Evolutionary conservation across 2,113 vertebrate species (phyloP).

Genomic region (Protobothrops mucrosquamatus): DNA sequence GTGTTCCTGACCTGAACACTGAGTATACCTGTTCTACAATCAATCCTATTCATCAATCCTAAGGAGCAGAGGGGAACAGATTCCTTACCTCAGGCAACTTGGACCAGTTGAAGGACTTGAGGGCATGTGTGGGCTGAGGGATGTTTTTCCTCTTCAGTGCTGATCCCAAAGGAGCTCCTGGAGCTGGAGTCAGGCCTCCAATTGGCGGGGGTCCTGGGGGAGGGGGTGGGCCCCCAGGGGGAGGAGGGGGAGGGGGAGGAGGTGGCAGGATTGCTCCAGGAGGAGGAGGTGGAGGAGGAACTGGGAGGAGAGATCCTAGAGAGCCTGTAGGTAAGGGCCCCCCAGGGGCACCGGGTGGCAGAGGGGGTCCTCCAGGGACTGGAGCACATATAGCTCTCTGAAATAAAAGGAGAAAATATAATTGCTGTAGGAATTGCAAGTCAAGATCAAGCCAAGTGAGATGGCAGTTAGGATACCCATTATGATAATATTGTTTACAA

Average conservation of each 20-base stretch:
- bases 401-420: conserved; percentile 25
- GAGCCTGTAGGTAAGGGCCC: conserved; percentile 70
- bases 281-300: conserved; percentile 67
- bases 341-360: conserved; percentile 79
- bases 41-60: background rate
- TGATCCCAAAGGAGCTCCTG: conserved; percentile 81
- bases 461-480: background rate
- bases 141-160: conserved; percentile 90
- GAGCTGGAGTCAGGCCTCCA: conserved; percentile 81
- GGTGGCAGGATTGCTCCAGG: conserved; percentile 67
- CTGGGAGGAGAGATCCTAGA: conserved; percentile 68
- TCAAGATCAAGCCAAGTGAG: background rate
- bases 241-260: conserved; percentile 80
- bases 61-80: background rate
- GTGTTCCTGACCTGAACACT: background rate
- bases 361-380: conserved; percentile 75
- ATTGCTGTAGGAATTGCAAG: background rate
- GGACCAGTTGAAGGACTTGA: conserved; percentile 98
- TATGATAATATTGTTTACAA: background rate
- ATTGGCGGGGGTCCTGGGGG: conserved; percentile 79
- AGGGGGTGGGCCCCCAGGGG: conserved; percentile 84
- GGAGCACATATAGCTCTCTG: conserved; percentile 80
- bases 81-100: conserved; percentile 90
- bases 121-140: conserved; percentile 88
- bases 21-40: background rate